These are phyloP conservation scores for Suricata suricatta DNA, from an alignment of 2,113 vertebrate genomes.

Conservation along the genomic window DNA sequence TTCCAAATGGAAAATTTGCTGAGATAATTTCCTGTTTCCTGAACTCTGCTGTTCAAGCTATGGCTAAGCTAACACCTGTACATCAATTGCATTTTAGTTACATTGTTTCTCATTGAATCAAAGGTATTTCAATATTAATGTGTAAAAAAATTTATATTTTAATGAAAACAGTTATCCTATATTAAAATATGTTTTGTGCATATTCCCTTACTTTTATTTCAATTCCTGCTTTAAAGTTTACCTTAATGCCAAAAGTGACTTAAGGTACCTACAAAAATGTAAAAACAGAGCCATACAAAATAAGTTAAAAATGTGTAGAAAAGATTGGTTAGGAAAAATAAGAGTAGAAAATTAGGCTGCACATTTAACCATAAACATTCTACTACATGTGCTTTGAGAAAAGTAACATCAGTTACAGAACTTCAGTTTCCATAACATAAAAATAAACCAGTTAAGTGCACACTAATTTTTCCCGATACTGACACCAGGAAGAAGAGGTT, in stretches of 20 bases:
- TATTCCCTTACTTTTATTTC: constrained; percentile 34
- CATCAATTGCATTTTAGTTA: neutral
- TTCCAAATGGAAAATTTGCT: neutral
- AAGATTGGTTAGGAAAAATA: neutral
- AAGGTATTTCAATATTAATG: neutral
- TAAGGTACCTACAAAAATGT: neutral
- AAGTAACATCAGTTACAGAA: neutral
- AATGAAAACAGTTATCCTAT: constrained; percentile 13
- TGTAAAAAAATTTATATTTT: neutral
- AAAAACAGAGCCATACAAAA: neutral
- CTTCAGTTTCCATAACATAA: neutral
- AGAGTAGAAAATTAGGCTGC: neutral
- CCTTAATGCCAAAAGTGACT: neutral
- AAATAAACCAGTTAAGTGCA: neutral
- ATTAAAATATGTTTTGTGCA: neutral
- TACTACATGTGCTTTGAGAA: neutral
- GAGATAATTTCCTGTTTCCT: neutral
- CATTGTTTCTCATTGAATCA: neutral
- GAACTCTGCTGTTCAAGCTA: neutral
- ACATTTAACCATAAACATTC: neutral
- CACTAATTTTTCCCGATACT: neutral
- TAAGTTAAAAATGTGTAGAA: neutral
- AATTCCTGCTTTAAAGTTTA: neutral
- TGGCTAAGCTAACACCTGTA: neutral
- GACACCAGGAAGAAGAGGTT: neutral